These are phyloP conservation scores for Perdita meconis DNA, from an alignment of 2,888 invertebrate genomes.

Conservation along the genomic window DNA sequence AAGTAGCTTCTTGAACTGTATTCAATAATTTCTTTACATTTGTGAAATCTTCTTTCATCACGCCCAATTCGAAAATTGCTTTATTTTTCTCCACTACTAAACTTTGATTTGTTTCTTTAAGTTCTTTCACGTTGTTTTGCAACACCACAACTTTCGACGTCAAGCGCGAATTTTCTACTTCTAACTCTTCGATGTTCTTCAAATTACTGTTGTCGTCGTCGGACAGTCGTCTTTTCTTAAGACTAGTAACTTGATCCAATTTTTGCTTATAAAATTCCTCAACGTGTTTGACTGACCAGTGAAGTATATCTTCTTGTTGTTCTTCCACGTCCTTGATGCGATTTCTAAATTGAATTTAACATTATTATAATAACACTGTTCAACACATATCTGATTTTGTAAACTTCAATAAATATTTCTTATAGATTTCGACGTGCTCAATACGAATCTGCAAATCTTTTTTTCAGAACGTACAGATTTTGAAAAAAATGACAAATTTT, in stretches of 20 bases:
- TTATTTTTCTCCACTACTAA: constrained; percentile 73
- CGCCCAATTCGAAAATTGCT: constrained; percentile 71
- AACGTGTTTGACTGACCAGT: constrained; percentile 75
- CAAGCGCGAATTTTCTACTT: constrained; percentile 73
- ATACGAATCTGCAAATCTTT: too few species aligned
- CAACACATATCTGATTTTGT: too few species aligned
- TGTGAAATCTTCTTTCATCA: constrained; percentile 73
- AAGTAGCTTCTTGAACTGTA: constrained; percentile 68
- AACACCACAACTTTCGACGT: constrained; percentile 70
- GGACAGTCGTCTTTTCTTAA: constrained; percentile 68
- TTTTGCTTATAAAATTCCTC: constrained; percentile 78
- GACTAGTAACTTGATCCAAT: constrained; percentile 60
- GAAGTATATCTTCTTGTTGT: constrained; percentile 76
- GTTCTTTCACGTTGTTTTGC: constrained; percentile 67
- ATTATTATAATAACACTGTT: neutral
- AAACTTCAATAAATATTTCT: too few species aligned
- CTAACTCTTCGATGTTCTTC: constrained; percentile 63
- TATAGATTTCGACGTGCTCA: too few species aligned
- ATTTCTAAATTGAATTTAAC: constrained; percentile 56
- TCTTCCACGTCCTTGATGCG: constrained; percentile 77
- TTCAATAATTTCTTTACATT: constrained; percentile 69
- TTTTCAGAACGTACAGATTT: too few species aligned
- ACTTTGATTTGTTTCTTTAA: constrained; percentile 70
- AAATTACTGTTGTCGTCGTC: constrained; percentile 35
- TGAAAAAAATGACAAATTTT: too few species aligned